Evolutionary conservation across 2,888 invertebrate genomes (phyloP).

Genomic region (Philopedon plagiatum): DNA sequence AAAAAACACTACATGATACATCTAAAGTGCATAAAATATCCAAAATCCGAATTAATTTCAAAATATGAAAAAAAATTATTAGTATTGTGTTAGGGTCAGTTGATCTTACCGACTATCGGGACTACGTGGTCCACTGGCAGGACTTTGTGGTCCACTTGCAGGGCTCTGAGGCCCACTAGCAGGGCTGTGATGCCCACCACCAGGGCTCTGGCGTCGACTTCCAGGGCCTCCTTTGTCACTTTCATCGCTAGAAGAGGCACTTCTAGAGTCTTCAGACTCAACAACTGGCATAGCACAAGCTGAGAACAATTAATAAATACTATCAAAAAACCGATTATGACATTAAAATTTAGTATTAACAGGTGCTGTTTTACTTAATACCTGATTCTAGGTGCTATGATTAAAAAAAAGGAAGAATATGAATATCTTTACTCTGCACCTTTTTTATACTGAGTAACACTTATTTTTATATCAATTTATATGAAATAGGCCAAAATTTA

Average conservation of each 20-base stretch:
- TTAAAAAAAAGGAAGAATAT: no score
- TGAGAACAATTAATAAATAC: constrained; percentile 46
- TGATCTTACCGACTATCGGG: constrained; percentile 33
- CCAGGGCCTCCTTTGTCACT: constrained; percentile 60
- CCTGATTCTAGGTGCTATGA: no score
- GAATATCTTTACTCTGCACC: no score
- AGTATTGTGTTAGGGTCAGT: no score
- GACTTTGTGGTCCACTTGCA: constrained; percentile 34
- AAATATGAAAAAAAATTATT: no score
- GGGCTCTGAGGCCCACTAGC: constrained; percentile 49
- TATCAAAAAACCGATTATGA: neutral
- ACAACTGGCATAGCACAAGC: constrained; percentile 58
- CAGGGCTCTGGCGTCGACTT: constrained; percentile 15
- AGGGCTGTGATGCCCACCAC: constrained; percentile 50
- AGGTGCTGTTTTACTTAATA: no score
- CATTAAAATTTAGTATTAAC: neutral
- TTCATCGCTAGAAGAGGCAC: constrained; percentile 67
- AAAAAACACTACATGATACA: no score
- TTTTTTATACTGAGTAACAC: no score
- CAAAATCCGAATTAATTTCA: no score
- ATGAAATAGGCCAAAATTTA: no score
- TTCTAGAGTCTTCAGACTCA: constrained; percentile 76
- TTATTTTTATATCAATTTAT: no score
- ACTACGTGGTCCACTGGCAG: constrained; percentile 38
- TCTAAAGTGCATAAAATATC: no score